Evolutionary conservation across 2,797 vertebrate species (phyloP).

Genomic region (Notoglanidium macrostoma): DNA sequence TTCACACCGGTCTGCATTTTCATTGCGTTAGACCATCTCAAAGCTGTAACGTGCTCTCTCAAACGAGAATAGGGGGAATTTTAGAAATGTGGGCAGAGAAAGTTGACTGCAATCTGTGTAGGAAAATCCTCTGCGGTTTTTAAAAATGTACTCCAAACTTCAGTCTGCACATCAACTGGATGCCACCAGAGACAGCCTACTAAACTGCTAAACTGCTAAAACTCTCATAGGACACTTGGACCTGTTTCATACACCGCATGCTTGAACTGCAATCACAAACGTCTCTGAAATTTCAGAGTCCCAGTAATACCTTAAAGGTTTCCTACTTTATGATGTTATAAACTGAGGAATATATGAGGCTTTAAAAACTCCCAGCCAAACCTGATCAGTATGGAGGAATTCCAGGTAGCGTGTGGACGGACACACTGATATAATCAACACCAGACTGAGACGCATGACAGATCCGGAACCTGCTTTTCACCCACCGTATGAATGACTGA

Average conservation of each 20-base stretch:
- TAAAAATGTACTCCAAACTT: constrained; percentile 15
- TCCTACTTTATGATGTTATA: constrained; percentile 56
- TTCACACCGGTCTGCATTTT: constrained; percentile 69
- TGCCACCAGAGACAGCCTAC: constrained; percentile 12
- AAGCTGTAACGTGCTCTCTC: constrained; percentile 67
- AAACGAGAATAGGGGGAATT: constrained; percentile 71
- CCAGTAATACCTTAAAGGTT: constrained; percentile 49
- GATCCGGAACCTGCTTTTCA: not conserved
- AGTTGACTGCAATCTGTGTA: constrained; percentile 51
- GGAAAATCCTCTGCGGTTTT: not conserved
- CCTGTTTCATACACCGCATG: constrained; percentile 14
- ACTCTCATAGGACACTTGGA: constrained; percentile 26
- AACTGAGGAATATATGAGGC: constrained; percentile 58
- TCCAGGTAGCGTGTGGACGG: constrained; percentile 43
- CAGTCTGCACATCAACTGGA: constrained; percentile 36
- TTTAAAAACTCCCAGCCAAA: constrained; percentile 46
- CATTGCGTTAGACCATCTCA: constrained; percentile 69
- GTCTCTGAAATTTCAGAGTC: constrained; percentile 37
- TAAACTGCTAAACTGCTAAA: not conserved
- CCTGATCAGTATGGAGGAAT: constrained; percentile 54
- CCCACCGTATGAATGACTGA: not conserved
- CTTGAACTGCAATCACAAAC: constrained; percentile 43
- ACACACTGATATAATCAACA: constrained; percentile 31
- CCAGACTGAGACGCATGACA: not conserved
- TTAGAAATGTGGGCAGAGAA: constrained; percentile 62